Evolutionary conservation across 2,888 invertebrate species (phyloP).

Genomic region (Noctua janthe): DNA sequence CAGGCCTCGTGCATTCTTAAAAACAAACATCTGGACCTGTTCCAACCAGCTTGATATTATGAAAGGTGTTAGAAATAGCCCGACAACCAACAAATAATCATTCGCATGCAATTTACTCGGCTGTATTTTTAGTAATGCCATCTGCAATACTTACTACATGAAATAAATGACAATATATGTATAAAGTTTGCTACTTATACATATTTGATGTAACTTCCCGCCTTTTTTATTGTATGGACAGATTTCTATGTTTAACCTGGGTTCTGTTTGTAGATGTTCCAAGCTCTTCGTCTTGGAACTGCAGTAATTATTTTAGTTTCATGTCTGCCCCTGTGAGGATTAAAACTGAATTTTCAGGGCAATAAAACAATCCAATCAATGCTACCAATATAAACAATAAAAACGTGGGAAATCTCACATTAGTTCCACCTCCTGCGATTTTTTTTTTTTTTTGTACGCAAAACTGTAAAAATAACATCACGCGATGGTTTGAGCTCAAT

Average conservation of each 20-base stretch:
- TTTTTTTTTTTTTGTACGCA: conserved; percentile 33
- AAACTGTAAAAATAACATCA: conserved; percentile 65
- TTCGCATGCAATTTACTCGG: conserved; percentile 54
- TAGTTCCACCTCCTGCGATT: conserved; percentile 56
- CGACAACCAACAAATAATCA: conserved; percentile 54
- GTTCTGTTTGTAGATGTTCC: background rate
- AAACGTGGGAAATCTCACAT: conserved; percentile 64
- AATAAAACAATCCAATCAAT: conserved; percentile 29
- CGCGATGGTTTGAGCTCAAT: conserved; percentile 60
- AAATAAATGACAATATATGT: conserved; percentile 25
- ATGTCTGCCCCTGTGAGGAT: background rate
- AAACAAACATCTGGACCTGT: conserved; percentile 60
- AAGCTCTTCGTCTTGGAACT: background rate
- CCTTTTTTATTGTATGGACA: background rate
- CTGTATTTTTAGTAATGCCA: conserved; percentile 53
- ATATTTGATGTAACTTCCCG: background rate
- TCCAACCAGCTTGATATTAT: conserved; percentile 62
- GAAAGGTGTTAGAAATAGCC: conserved; percentile 62
- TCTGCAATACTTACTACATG: conserved; percentile 38
- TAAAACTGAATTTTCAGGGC: conserved; percentile 5
- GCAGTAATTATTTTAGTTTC: background rate
- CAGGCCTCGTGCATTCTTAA: conserved; percentile 49
- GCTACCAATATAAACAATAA: conserved; percentile 48
- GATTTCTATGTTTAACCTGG: background rate
- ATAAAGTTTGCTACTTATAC: no score